Conservation (phyloP, 2,888 invertebrate species). For the Eremobia ochroleuca region DNA sequence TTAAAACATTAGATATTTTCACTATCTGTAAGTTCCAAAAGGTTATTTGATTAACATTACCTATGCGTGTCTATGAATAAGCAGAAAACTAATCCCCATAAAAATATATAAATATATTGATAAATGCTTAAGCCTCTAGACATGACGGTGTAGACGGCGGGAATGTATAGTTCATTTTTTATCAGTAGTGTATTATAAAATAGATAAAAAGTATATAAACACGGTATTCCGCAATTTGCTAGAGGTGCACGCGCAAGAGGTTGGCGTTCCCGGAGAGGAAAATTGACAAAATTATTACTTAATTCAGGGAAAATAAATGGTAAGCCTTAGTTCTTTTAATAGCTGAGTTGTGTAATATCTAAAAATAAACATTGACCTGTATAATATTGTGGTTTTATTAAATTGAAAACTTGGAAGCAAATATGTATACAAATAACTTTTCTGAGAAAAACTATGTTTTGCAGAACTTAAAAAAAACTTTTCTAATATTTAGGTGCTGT, state of each 20-base stretch:
- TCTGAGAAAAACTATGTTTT: neutral
- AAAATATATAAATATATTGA: conserved; percentile 15
- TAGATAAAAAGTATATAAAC: conserved; percentile 47
- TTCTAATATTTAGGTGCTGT: neutral
- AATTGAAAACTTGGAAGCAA: neutral
- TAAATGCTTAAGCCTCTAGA: conserved; percentile 46
- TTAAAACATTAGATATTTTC: neutral
- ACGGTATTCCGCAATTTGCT: conserved; percentile 26
- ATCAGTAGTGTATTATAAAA: conserved; percentile 55
- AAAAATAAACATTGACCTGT: neutral
- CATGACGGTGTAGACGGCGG: conserved; percentile 33
- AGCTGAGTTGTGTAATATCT: neutral
- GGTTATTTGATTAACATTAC: neutral
- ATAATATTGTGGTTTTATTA: neutral
- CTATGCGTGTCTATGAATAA: conserved; percentile 1
- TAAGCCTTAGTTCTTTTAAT: neutral
- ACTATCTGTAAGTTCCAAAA: conserved; percentile 8
- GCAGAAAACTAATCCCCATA: conserved; percentile 22
- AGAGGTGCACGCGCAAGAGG: conserved; percentile 28
- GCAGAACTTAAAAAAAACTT: neutral
- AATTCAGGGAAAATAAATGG: neutral
- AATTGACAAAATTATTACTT: neutral
- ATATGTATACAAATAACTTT: neutral
- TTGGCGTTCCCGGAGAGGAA: neutral
- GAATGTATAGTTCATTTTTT: conserved; percentile 37